phyloP scores from a whole-genome alignment of 2,888 invertebrate species.

The Criorhina ranunculi region DNA sequence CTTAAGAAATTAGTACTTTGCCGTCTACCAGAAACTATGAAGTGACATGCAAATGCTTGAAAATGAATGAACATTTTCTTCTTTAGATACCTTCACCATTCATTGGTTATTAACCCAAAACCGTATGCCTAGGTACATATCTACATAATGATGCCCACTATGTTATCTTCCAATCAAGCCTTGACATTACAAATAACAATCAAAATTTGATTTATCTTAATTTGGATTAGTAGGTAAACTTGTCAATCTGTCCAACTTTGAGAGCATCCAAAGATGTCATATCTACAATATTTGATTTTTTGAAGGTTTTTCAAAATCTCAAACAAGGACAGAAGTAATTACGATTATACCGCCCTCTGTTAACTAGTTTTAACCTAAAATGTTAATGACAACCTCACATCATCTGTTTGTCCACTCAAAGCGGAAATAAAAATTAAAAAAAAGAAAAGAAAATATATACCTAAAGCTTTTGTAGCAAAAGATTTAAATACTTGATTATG shows the following conservation, averaged over 20 bases:
- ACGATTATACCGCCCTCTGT: background rate
- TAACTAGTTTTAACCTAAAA: background rate
- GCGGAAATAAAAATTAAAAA: background rate
- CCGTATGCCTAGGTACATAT: no score
- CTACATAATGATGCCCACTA: background rate
- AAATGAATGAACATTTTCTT: no score
- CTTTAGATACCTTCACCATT: no score
- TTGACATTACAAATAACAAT: constrained; percentile 15
- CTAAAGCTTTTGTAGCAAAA: background rate
- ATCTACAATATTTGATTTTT: background rate
- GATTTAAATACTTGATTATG: constrained; percentile 6
- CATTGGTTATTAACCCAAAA: no score
- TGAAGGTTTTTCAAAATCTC: background rate
- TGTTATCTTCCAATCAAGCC: constrained; percentile 3
- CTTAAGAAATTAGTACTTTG: no score
- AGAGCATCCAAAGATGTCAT: background rate
- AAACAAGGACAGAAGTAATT: background rate
- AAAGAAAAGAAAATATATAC: background rate
- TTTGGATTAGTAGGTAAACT: background rate
- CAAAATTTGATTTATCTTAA: background rate
- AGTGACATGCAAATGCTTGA: no score
- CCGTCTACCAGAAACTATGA: no score
- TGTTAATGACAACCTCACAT: background rate
- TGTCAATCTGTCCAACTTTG: background rate
- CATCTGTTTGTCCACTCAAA: constrained; percentile 6